Evolutionary conservation across 1,140 invertebrate species (phyloP), one percentile per base, ranked within the genome.

Genomic region (Zaprionus vittiger): DNA sequence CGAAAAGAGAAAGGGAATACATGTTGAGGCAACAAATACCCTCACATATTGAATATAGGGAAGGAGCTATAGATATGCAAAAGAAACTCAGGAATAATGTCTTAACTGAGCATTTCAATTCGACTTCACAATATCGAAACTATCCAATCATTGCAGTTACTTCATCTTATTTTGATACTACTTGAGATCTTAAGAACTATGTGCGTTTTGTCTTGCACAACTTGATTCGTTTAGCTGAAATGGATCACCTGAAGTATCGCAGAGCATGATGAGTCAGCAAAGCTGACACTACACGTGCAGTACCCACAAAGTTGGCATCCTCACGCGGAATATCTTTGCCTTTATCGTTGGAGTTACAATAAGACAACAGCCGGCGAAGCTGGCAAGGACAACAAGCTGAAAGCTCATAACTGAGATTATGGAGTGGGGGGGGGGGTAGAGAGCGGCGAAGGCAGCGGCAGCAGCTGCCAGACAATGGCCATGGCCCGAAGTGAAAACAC

Each of bases 381-480:
- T 63, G 54, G 56, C 37, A 77, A 80, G 81, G 68, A 76, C 68
- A 79, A 73, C 81, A 73, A 80, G 68, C 77, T 73, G 52, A 80
- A 83, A 74, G 63, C 83, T 87, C 77, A 86, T 87, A 86, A 87
- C 83, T 66, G 61, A 86, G 80, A 65, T 71, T 78, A 73, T 69
- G 66, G 56, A 41, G 57, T 22, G 14, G 15, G n/a, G 14, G 52
- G 1, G 0, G 38, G 2, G 7, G 26, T 0, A 0, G 2, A 31
- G 38, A 15, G 4, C 4, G 4, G 38, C 15, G 12, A n/a, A 41
- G 15, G 38, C 38, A 63, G 26, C 6, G 26, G 55, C 82, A 73
- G 55, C 76, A 79, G 76, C 76, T 86, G 82, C 68, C 76, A 85
- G 31, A 76, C 73, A 75, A 79, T 75, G 66, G 73, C 68, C 67